Conservation (phyloP, 2,888 invertebrate species). For the Plagodis pulveraria region DNA sequence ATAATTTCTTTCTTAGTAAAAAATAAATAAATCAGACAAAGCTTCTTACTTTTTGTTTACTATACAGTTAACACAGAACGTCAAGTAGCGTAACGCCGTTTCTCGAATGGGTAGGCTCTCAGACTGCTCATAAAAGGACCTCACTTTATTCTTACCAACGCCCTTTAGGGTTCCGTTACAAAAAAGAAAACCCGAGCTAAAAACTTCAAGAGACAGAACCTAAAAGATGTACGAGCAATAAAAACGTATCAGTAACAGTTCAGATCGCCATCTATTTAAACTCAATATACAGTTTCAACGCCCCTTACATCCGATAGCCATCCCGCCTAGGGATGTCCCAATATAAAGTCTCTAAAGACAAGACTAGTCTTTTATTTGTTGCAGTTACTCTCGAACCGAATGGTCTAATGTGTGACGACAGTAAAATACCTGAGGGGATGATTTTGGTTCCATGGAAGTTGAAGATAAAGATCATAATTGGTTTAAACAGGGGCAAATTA, state of each 20-base stretch:
- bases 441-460: too few relatives aligned
- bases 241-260: constrained; percentile 20
- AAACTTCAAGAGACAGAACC: background rate
- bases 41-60: too few relatives aligned
- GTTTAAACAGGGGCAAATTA: too few relatives aligned
- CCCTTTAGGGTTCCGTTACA: background rate
- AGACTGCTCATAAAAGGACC: too few relatives aligned
- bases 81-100: too few relatives aligned
- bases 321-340: constrained; percentile 17
- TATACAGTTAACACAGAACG: too few relatives aligned
- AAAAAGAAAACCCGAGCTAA: background rate
- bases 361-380: background rate
- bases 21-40: too few relatives aligned
- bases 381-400: background rate
- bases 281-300: constrained; percentile 31
- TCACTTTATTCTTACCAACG: background rate
- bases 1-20: too few relatives aligned
- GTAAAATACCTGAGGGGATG: too few relatives aligned
- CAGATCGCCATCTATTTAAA: constrained; percentile 25
- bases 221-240: constrained; percentile 17
- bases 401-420: background rate
- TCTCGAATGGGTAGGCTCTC: too few relatives aligned
- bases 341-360: background rate
- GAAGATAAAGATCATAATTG: too few relatives aligned
- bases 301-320: constrained; percentile 26